Base-by-base conservation (phyloP, 2,113 vertebrate species). In the Sisor rabdophorus region DNA sequence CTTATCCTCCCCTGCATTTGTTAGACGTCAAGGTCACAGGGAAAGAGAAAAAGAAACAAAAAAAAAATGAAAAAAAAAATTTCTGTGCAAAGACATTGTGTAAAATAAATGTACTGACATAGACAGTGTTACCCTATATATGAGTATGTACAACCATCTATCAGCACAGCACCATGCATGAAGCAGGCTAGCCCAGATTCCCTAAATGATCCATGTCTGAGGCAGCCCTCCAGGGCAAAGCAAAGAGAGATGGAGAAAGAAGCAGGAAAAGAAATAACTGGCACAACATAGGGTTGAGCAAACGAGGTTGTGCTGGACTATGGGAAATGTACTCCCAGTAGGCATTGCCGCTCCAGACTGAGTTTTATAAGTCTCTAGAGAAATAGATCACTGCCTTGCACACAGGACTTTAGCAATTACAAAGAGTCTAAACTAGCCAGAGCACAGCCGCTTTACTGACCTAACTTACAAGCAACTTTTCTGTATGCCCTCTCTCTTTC, bases 151-250 rank as follows among this genome's bases (percentile, higher is more conserved):
- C 71, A 74, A 76, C 71, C 71, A 80, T 80, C 71, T 56, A 75
- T 82, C 77, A 82, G 81, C 75, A 56, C 67, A 63, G 63, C 76
- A 59, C 60, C 70, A 80, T 78, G 63, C 55, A 48, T 80, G 58
- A 75, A 74, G 78, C 59, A 64, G 72, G 60, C 67, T 80, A 83
- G 72, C 81, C 81, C 78, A 80, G 74, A 77, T 80, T 79, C 64
- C 78, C 78, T 83, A 83, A 83, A 83, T 83, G 81, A 80, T 83
- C 81, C 81, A 76, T 77, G 75, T 83, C 70, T 80, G 71, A 73
- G 71, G 59, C 47, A 72, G 70, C 76, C 73, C 67, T 73, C 71
- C 32, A 44, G 74, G 77, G 77, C 44, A 79, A 72, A 69, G 71
- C 40, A 32, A 44, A 13, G 53, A 64, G 74, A 82, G 71, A 71